Percentiles rank a stretch among this genome's conserved stretches.
These are phyloP conservation scores for Myotis findleyi DNA, from an alignment of 2,797 vertebrate species.

Conservation along the genomic window DNA sequence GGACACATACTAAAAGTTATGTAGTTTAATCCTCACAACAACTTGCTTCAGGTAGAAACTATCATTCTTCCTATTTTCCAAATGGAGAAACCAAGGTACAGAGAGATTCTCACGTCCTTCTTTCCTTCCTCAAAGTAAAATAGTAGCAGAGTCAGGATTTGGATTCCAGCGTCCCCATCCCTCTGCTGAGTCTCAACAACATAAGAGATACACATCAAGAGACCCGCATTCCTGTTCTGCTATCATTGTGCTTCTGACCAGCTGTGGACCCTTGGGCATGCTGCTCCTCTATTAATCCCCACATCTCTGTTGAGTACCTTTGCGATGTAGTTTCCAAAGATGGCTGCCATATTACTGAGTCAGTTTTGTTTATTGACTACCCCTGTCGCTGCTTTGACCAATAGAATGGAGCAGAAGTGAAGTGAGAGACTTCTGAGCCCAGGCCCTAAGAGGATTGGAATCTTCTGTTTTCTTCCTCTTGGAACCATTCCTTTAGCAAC, in stretches of 20 bases:
- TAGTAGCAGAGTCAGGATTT: neutral
- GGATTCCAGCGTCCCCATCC: neutral
- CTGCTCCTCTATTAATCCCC: neutral
- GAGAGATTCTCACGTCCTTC: neutral
- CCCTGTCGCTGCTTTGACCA: neutral
- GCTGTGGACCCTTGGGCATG: neutral
- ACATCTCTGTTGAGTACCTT: neutral
- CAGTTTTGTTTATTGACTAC: neutral
- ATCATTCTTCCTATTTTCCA: neutral
- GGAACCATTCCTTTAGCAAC: neutral
- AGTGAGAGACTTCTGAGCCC: neutral
- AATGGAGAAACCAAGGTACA: neutral
- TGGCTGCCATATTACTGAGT: neutral
- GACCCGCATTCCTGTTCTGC: neutral
- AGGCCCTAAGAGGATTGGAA: neutral
- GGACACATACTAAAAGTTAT: neutral
- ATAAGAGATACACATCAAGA: neutral
- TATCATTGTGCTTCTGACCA: neutral
- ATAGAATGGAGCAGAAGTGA: neutral
- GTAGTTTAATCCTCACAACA: neutral
- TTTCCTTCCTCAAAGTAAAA: neutral
- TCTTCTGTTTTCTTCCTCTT: neutral
- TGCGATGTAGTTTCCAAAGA: neutral
- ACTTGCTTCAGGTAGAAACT: neutral
- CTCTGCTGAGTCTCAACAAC: neutral